Evolutionary conservation across 2,113 vertebrate genomes (phyloP).

Genomic region (Platichthys stellatus): DNA sequence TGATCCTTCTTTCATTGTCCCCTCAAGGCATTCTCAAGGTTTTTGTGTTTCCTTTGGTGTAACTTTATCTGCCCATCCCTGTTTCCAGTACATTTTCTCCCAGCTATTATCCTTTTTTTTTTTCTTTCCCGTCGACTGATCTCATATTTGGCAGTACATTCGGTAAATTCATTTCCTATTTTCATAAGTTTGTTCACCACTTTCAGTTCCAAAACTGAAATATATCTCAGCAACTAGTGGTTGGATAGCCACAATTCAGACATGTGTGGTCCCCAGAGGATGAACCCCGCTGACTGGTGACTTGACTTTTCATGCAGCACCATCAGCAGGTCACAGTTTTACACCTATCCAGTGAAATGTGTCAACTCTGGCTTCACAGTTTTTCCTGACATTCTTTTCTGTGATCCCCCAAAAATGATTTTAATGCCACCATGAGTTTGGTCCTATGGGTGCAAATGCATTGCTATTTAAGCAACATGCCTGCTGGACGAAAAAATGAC

Average conservation of each 20-base stretch:
- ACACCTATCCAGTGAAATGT: no score
- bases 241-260: background rate
- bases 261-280: background rate
- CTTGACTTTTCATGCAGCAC: no score
- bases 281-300: no score
- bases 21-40: background rate
- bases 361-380: background rate
- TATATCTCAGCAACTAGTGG: background rate
- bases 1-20: background rate
- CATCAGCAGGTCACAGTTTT: no score
- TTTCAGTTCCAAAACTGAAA: background rate
- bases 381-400: no score
- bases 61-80: background rate
- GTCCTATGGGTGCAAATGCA: no score
- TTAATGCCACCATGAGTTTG: background rate
- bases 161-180: background rate
- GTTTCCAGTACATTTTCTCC: background rate
- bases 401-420: background rate
- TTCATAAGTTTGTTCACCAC: background rate
- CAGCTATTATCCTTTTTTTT: background rate
- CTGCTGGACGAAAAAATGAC: no score
- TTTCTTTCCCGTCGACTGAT: slow-evolving; percentile 6
- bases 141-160: slow-evolving; percentile 21
- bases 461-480: no score
- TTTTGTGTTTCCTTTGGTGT: slow-evolving; percentile 12